Evolutionary conservation across 2,797 vertebrate genomes (phyloP), one percentile per base, ranked within the genome.

Genomic region (Chloroceryle amazona): DNA sequence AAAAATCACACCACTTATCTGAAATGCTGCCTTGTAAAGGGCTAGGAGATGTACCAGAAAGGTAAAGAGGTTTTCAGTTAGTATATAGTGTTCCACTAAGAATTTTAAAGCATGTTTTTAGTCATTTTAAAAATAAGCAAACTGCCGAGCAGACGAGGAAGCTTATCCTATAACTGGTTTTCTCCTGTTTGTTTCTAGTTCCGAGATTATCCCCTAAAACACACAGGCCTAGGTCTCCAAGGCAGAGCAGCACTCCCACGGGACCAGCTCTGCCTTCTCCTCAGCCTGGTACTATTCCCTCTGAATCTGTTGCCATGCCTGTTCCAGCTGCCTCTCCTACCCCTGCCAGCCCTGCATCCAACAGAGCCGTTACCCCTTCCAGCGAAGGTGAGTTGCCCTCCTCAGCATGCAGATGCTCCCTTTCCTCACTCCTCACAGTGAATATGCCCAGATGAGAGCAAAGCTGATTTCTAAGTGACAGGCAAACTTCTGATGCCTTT

Each of bases 151-250:
- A 58, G 85, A 14, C 66, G 20, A 55, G 62, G 84, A 94, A 58
- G 66, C 79, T 94, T 90, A 93, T 83, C 83, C 75, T 82, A 28
- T 97, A 96, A 97, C 88, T 94, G 0, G 58, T 93, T 94, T 97
- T 93, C 51, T 97, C 83, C 87, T 89, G 93, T 97, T 96, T 93
- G 95, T 97, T 97, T 91, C 79, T 97, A 98, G 98, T 98, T 96
- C 98, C 98, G 14, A 98, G 98, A 97, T 98, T 98, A 91, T 97
- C 97, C 91, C 98, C 98, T 55, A 98, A 98, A 99, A 99, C 99
- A 89, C 99, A 99, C 98, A 99, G 99, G 97, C 99, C 99, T 90
- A 99, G 99, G 95, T 99, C 99, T 85, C 99, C 99, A 31, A 98
- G 99, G 96, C 99, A 99, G 97, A 99, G 98, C 96, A 99, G 97